Evolutionary conservation across 2,888 invertebrate genomes (phyloP), one percentile per base, ranked within the genome.

Genomic region (Penaeus monodon): DNA sequence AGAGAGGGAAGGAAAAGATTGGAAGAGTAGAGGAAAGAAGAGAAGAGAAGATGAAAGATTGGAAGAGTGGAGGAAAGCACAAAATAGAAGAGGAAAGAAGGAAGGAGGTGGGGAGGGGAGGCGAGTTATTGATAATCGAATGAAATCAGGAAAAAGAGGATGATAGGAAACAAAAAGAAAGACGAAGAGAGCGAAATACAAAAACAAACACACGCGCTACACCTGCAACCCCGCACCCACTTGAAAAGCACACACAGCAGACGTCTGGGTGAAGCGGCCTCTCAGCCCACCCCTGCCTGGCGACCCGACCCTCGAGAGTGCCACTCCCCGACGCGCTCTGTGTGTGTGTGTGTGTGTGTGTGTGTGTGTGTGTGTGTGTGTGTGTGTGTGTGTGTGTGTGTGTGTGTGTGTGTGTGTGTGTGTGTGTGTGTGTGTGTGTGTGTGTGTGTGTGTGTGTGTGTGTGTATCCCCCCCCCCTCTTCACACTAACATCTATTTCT

Each of bases 161-260:
- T n/a, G 70, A 22, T 20, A 70, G n/a, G 70, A 29, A 22, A 22
- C 12, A 70, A 29, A 17, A n/a, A 22, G n/a, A 10, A 44, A 44
- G 44, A 10, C 44, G 10, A 70, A 17, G 70, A 70, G n/a, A 70
- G 33, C 3, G 0, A 70, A 22, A 70, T 22, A 24, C 20, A 68
- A 22, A 68, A 22, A 27, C 10, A 22, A 68, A 57, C 14, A 57
- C 1, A 57, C 4, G n/a, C 20, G 22, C 12, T 29, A 70, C 29
- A 70, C 70, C 27, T 33, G 70, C 70, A 70, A 29, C 17, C 70
- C 17, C 20, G 68, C 70, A n/a, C 70, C n/a, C 70, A 29, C 70
- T 29, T 33, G 70, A 29, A 70, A 29, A 70, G n/a, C 70, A 70
- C 70, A 70, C 70, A n/a, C 70, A 29, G 70, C n/a, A 29, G 33